Conservation (phyloP, 1,140 invertebrate genomes). For the Mylabris phalerata region DNA sequence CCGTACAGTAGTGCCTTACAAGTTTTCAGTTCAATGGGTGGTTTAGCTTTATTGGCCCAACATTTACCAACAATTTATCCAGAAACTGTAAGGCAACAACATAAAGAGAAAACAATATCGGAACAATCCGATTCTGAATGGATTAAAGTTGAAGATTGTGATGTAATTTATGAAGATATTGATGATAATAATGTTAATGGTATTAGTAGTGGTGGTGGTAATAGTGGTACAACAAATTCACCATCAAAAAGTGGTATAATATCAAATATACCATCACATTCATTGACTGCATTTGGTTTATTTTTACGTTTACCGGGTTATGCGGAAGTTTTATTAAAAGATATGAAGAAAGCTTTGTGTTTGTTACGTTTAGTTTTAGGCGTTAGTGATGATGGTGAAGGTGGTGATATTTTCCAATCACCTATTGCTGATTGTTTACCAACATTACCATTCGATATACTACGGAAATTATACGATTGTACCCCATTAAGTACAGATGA, state of each 20-base stretch:
- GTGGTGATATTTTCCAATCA: constrained; percentile 68
- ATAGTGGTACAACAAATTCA: constrained; percentile 28
- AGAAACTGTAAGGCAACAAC: constrained; percentile 53
- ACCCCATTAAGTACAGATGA: constrained; percentile 76
- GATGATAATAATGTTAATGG: constrained; percentile 42
- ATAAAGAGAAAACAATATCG: constrained; percentile 48
- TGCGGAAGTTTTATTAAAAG: constrained; percentile 77
- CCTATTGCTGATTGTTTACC: constrained; percentile 68
- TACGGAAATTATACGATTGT: constrained; percentile 71
- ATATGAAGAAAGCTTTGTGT: constrained; percentile 77
- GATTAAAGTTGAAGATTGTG: constrained; percentile 55
- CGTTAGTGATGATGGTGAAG: constrained; percentile 85
- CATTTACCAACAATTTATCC: constrained; percentile 80
- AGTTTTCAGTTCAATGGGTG: constrained; percentile 77
- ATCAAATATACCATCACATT: constrained; percentile 74
- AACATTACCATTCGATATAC: constrained; percentile 82
- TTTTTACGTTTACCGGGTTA: constrained; percentile 84
- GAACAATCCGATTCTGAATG: constrained; percentile 59
- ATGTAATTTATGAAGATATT: constrained; percentile 64
- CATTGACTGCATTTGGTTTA: constrained; percentile 80
- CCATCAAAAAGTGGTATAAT: constrained; percentile 38
- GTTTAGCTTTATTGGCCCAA: constrained; percentile 78
- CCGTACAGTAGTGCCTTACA: constrained; percentile 63
- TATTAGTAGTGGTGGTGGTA: too few relatives aligned
- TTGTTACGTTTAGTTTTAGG: constrained; percentile 78